These are phyloP conservation scores for Andrena trimmerana DNA, from an alignment of 2,888 invertebrate species.

Conservation along the genomic window DNA sequence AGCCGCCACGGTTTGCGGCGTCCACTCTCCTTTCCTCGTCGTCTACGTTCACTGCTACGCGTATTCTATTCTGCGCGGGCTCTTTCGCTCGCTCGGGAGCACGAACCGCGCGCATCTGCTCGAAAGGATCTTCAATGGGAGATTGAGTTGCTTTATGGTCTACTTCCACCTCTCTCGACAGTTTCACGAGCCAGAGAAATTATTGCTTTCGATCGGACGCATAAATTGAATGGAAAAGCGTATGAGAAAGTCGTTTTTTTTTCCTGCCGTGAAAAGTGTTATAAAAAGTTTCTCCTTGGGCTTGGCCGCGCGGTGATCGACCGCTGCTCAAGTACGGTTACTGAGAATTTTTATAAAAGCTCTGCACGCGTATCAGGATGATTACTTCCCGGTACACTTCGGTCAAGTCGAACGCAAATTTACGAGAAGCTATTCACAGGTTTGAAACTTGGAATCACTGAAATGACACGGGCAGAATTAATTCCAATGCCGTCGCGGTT, in stretches of 20 bases:
- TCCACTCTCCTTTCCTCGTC: neutral
- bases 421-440: no score
- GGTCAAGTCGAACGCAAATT: no score
- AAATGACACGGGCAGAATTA: no score
- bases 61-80: conserved; percentile 4
- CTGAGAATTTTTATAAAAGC: no score
- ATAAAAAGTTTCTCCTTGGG: conserved; percentile 31
- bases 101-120: conserved; percentile 29
- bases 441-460: no score
- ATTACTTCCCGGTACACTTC: no score
- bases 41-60: neutral
- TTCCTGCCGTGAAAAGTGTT: conserved; percentile 4
- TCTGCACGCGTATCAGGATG: no score
- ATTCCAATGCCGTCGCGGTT: no score
- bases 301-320: neutral
- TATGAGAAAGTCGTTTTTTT: conserved; percentile 26
- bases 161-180: conserved; percentile 42
- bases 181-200: conserved; percentile 40
- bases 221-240: conserved; percentile 22
- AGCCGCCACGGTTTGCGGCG: conserved; percentile 32
- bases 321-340: neutral
- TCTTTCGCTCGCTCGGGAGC: neutral
- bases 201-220: conserved; percentile 41
- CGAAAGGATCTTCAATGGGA: conserved; percentile 21
- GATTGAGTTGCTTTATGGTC: conserved; percentile 54